Percentiles rank a stretch among this genome's conserved stretches.
These are phyloP conservation scores for Calliopum simillimum DNA, from an alignment of 2,888 invertebrate genomes.

Conservation along the genomic window DNA sequence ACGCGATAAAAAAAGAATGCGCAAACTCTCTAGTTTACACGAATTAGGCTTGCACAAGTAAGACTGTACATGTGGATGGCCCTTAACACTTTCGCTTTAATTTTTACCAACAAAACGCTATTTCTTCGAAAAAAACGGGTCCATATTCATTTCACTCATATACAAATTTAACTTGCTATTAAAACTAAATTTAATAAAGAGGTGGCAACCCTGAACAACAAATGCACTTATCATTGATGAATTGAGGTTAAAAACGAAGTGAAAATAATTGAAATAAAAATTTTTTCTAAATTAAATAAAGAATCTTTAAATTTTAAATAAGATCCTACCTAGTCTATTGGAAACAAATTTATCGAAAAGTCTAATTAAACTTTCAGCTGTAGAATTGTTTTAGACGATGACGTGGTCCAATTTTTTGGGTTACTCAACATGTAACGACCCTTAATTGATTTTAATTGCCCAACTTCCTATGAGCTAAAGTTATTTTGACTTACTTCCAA, in stretches of 20 bases:
- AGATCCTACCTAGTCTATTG: not conserved
- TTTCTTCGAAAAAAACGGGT: too few species aligned
- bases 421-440: not conserved
- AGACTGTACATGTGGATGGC: too few species aligned
- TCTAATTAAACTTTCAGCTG: not conserved
- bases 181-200: not conserved
- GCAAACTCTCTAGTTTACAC: too few species aligned
- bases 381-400: not conserved
- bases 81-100: too few species aligned
- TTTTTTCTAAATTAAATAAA: not conserved
- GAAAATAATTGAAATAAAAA: conserved; percentile 10
- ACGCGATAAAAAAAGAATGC: too few species aligned
- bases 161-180: too few species aligned
- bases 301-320: too few species aligned
- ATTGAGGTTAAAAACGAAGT: conserved; percentile 40
- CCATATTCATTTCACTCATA: too few species aligned
- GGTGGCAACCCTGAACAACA: conserved; percentile 2
- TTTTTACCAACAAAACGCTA: too few species aligned
- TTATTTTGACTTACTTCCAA: not conserved
- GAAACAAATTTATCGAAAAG: not conserved
- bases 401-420: conserved; percentile 3
- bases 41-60: too few species aligned
- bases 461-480: not conserved
- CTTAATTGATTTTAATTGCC: conserved; percentile 4
- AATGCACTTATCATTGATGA: conserved; percentile 20